A percentile compares a stretch with the other conserved stretches of the same genome.
Conservation (phyloP, 1,140 invertebrate species). For the Ceratina calcarata region DNA sequence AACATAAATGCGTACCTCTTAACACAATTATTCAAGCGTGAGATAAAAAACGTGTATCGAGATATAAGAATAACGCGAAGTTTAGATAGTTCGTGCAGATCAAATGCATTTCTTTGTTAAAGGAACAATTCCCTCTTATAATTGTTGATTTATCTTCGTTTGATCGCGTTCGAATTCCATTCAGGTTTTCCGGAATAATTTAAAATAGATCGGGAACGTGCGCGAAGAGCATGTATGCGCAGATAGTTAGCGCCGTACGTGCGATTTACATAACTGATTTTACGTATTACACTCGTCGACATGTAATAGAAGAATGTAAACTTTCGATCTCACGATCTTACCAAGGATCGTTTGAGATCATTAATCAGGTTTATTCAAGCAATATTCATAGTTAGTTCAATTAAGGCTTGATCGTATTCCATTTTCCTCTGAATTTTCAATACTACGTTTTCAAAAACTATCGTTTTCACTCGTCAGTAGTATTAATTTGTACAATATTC, state of each 20-base stretch:
- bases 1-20: neutral
- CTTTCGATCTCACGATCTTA: neutral
- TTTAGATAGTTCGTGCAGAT: neutral
- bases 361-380: too few relatives aligned
- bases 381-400: neutral
- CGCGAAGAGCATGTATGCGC: neutral
- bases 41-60: neutral
- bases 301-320: too few relatives aligned
- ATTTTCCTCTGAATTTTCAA: too few relatives aligned
- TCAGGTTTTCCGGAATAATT: neutral
- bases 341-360: neutral
- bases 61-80: too few relatives aligned
- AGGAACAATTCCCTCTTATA: too few relatives aligned
- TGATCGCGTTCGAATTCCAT: neutral
- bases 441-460: too few relatives aligned
- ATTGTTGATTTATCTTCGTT: neutral
- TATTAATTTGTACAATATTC: too few relatives aligned
- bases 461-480: too few relatives aligned
- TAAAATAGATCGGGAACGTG: neutral
- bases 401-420: neutral
- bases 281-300: neutral
- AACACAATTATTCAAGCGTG: neutral
- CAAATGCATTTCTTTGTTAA: neutral
- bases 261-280: constrained; percentile 21
- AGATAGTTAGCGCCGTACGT: neutral